Evolutionary conservation across 2,113 vertebrate species (phyloP).

Genomic region (Acanthochromis polyacanthus): DNA sequence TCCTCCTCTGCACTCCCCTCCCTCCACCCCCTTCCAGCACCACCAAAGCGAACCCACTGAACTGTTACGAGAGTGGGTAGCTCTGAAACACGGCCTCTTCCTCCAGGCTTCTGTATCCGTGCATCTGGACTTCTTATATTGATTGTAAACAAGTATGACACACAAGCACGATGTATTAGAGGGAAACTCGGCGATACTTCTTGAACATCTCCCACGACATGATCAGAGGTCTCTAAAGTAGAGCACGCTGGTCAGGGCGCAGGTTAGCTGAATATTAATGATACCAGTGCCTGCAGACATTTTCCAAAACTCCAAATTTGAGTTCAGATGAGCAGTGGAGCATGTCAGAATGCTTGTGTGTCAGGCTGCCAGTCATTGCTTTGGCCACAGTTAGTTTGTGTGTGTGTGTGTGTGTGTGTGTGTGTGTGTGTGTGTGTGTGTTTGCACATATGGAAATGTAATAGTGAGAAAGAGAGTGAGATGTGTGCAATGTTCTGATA

Average conservation of each 20-base stretch:
- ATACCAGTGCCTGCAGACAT: background rate
- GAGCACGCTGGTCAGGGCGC: constrained; percentile 7
- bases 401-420: too few species aligned
- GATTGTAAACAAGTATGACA: constrained; percentile 63
- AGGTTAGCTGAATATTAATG: constrained; percentile 25
- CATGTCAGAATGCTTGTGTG: background rate
- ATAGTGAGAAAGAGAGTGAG: too few species aligned
- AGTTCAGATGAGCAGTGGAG: constrained; percentile 4
- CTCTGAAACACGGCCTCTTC: constrained; percentile 48
- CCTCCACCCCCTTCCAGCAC: too few species aligned
- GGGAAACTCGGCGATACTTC: background rate
- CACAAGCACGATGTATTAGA: constrained; percentile 40
- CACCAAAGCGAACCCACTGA: constrained; percentile 52
- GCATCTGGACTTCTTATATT: constrained; percentile 26
- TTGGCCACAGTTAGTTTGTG: too few species aligned
- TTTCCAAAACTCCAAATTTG: background rate
- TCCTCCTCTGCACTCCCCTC: constrained; percentile 27
- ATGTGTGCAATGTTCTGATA: too few species aligned
- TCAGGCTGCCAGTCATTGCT: background rate
- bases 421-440: too few species aligned
- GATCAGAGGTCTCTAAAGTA: constrained; percentile 25
- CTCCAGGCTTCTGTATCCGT: constrained; percentile 37
- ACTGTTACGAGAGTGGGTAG: constrained; percentile 55
- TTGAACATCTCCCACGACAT: constrained; percentile 15
- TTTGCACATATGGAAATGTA: too few species aligned